Conservation (phyloP, 2,113 vertebrate genomes). For the Psilopogon haemacephalus region DNA sequence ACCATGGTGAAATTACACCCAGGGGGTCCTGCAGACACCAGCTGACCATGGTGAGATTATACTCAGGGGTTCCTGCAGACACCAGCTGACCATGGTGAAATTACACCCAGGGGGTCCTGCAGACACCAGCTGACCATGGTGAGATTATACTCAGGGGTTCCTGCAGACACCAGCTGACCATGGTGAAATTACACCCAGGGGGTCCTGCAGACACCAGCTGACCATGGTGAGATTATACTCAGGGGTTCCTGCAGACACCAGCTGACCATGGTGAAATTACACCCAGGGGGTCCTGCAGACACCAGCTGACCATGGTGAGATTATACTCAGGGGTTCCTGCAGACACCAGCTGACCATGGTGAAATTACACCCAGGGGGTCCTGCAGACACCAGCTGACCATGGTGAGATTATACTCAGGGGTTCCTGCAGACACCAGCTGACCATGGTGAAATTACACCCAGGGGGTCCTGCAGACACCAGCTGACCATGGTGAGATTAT, state of each 20-base stretch:
- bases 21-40: background rate
- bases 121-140: background rate
- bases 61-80: background rate
- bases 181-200: background rate
- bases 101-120: background rate
- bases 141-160: background rate
- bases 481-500: background rate
- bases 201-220: background rate
- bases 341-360: background rate
- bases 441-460: background rate
- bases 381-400: background rate
- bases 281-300: background rate
- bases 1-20: background rate
- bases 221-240: background rate
- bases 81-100: background rate
- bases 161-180: background rate
- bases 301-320: background rate
- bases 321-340: background rate
- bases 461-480: background rate
- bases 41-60: background rate
- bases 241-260: background rate
- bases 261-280: background rate
- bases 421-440: background rate
- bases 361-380: background rate
- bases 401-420: background rate